phyloP scores from a whole-genome alignment of 2,113 vertebrate genomes.

The Ivindomyrus marchei region DNA sequence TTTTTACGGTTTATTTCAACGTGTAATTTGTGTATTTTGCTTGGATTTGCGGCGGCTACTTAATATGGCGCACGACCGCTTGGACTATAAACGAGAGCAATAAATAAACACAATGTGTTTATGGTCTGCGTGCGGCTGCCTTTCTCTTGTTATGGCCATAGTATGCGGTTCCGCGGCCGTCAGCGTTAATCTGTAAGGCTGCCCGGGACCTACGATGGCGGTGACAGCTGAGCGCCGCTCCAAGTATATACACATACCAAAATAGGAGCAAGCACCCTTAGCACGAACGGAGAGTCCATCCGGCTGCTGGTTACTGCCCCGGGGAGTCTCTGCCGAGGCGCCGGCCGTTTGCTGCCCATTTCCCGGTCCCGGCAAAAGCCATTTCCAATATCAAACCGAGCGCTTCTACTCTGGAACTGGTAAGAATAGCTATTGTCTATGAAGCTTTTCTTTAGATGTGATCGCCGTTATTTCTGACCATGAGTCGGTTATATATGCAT shows the following conservation, averaged over 20 bases:
- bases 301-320: constrained; percentile 29
- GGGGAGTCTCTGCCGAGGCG: background rate
- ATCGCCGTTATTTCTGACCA: background rate
- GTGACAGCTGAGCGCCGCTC: constrained; percentile 39
- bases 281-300: constrained; percentile 47
- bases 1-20: background rate
- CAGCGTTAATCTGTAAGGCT: constrained; percentile 20
- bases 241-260: constrained; percentile 57
- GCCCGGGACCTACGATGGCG: constrained; percentile 23
- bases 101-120: background rate
- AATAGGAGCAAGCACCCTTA: constrained; percentile 59
- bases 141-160: constrained; percentile 19
- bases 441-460: background rate
- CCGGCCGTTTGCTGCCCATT: background rate
- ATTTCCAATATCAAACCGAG: background rate
- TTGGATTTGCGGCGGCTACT: background rate
- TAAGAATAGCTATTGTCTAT: constrained; percentile 7
- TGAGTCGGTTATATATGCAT: background rate
- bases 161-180: constrained; percentile 31
- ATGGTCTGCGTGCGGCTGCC: background rate
- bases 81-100: background rate
- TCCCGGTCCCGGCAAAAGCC: background rate
- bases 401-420: background rate
- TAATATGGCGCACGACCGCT: background rate
- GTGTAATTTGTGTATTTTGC: background rate